These are phyloP conservation scores for Anguilla marmorata DNA, from an alignment of 2,797 vertebrate genomes.

Conservation along the genomic window DNA sequence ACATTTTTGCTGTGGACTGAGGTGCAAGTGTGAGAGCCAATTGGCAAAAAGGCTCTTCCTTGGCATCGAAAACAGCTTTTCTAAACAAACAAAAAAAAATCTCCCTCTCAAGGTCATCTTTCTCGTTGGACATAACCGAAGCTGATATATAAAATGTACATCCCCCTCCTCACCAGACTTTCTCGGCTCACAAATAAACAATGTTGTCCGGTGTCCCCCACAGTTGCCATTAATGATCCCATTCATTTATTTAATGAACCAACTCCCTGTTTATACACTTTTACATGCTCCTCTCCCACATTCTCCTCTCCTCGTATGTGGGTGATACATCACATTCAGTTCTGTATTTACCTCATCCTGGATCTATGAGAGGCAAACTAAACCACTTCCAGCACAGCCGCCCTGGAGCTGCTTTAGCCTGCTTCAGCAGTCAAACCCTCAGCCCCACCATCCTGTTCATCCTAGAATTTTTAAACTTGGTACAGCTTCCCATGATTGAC, in stretches of 20 bases:
- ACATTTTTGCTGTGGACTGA: background rate
- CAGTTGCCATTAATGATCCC: constrained; percentile 3
- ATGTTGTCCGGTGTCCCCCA: background rate
- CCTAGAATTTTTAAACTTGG: background rate
- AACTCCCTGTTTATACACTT: background rate
- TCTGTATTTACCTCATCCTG: background rate
- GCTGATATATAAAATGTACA: background rate
- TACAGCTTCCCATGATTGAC: background rate
- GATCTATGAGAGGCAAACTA: background rate
- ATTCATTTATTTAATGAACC: background rate
- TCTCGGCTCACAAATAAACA: constrained; percentile 2
- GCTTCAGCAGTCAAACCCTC: background rate
- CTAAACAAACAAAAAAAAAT: background rate
- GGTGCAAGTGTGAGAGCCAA: background rate
- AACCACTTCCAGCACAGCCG: background rate
- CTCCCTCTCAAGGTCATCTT: background rate
- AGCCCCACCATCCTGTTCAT: background rate
- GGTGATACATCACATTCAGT: background rate
- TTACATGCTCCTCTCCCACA: background rate
- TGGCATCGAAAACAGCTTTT: background rate
- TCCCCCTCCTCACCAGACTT: background rate
- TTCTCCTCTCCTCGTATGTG: background rate
- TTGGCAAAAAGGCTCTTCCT: background rate
- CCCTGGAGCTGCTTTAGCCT: background rate
- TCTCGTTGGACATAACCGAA: background rate